Evolutionary conservation across 2,113 vertebrate genomes (phyloP).

Genomic region (Rostratula benghalensis): DNA sequence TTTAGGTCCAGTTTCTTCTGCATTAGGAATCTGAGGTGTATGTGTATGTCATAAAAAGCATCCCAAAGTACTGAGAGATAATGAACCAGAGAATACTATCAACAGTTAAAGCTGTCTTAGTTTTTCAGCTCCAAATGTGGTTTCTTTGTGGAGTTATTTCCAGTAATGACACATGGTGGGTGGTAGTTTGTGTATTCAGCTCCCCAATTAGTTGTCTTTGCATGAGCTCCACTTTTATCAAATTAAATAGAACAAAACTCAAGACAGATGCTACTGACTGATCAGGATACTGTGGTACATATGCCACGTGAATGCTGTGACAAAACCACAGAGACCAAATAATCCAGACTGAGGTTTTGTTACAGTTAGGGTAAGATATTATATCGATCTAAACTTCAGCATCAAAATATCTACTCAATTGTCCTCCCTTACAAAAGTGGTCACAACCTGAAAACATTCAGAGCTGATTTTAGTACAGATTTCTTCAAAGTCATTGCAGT

Average conservation of each 20-base stretch:
- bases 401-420: not conserved
- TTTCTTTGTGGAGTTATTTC: slow-evolving; percentile 58
- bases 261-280: slow-evolving; percentile 38
- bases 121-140: not conserved
- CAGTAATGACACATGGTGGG: slow-evolving; percentile 29
- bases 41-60: not conserved
- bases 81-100: not conserved
- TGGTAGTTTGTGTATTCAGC: slow-evolving; percentile 24
- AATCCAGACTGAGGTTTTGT: not conserved
- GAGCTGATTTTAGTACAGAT: not conserved
- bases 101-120: not conserved
- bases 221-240: slow-evolving; percentile 27
- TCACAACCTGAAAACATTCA: not conserved
- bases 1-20: not conserved
- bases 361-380: not conserved
- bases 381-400: not conserved
- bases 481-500: slow-evolving; percentile 21
- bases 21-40: rapidly evolving
- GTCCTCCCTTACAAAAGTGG: not conserved
- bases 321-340: not conserved
- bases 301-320: not conserved
- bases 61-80: not conserved
- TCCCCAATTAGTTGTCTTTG: slow-evolving; percentile 41
- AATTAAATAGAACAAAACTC: slow-evolving; percentile 43
- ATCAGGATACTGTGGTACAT: not conserved